Conservation (phyloP, 2,888 invertebrate genomes). For the Drosophila longiperda region DNA sequence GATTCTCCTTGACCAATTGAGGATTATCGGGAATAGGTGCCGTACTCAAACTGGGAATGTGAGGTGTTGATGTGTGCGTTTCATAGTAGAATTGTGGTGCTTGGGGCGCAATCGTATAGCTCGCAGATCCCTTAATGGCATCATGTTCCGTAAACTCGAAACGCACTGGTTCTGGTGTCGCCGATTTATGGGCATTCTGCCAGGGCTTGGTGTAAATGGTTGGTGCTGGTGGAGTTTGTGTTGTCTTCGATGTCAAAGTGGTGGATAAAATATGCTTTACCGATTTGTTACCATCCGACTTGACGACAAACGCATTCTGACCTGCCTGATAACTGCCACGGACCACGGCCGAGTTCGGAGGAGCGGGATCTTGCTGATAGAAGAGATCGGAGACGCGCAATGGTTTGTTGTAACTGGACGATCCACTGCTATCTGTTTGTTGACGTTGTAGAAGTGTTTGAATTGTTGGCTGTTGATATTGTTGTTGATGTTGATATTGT, state of each 20-base stretch:
- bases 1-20: conserved; percentile 62
- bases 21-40: conserved; percentile 26
- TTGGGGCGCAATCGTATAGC: conserved; percentile 79
- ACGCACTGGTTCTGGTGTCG: conserved; percentile 79
- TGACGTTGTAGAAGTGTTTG: conserved; percentile 24
- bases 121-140: conserved; percentile 77
- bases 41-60: conserved; percentile 26
- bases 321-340: conserved; percentile 81
- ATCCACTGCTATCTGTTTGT: conserved; percentile 44
- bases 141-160: conserved; percentile 84
- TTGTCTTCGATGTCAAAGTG: conserved; percentile 54
- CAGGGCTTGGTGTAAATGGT: conserved; percentile 54
- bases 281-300: conserved; percentile 81
- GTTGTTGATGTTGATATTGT: too few relatives aligned
- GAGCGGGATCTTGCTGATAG: conserved; percentile 72
- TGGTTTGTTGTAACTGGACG: conserved; percentile 59
- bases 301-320: conserved; percentile 80
- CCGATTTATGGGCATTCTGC: conserved; percentile 53
- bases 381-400: conserved; percentile 68
- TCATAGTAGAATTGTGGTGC: conserved; percentile 61
- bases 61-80: conserved; percentile 48
- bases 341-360: conserved; percentile 64
- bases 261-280: conserved; percentile 76
- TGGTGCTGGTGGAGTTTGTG: conserved; percentile 38
- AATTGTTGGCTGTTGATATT: conserved; percentile 35